phyloP scores from a whole-genome alignment of 2,888 invertebrate genomes.

The Pachymerium ferrugineum region DNA sequence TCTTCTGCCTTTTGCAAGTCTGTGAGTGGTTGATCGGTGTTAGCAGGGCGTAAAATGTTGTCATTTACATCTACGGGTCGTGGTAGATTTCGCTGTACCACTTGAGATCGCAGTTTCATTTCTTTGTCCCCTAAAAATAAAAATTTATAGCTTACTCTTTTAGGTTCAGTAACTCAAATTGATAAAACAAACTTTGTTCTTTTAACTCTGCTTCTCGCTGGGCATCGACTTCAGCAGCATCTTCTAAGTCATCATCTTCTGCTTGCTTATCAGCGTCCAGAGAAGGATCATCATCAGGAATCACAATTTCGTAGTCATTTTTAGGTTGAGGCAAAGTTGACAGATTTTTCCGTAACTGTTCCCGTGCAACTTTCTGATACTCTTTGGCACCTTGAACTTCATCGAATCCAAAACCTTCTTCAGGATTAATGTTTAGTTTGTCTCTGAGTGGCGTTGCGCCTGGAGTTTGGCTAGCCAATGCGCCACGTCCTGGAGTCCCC shows the following conservation, averaged over 20 bases:
- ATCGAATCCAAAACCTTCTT: slow-evolving; percentile 61
- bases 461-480: slow-evolving; percentile 42
- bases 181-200: slow-evolving; percentile 48
- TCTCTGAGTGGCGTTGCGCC: slow-evolving; percentile 75
- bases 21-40: slow-evolving; percentile 69
- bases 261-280: slow-evolving; percentile 55
- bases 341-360: slow-evolving; percentile 69
- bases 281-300: slow-evolving; percentile 63
- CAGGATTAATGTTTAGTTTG: slow-evolving; percentile 89
- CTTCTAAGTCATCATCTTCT: slow-evolving; percentile 52
- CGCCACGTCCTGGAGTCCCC: background rate
- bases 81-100: slow-evolving; percentile 77
- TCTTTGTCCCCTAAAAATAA: slow-evolving; percentile 56
- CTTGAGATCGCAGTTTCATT: slow-evolving; percentile 70
- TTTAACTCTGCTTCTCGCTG: slow-evolving; percentile 62
- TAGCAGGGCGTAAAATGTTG: slow-evolving; percentile 68
- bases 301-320: slow-evolving; percentile 98
- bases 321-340: slow-evolving; percentile 79
- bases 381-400: slow-evolving; percentile 40
- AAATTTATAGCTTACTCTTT: background rate
- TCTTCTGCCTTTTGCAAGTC: slow-evolving; percentile 91
- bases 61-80: slow-evolving; percentile 81
- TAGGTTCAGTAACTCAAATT: background rate
- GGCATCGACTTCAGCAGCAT: slow-evolving; percentile 80
- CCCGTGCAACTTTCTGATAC: slow-evolving; percentile 53